Base-by-base conservation (phyloP, 2,888 invertebrate genomes). In the Lathronympha strigana region DNA sequence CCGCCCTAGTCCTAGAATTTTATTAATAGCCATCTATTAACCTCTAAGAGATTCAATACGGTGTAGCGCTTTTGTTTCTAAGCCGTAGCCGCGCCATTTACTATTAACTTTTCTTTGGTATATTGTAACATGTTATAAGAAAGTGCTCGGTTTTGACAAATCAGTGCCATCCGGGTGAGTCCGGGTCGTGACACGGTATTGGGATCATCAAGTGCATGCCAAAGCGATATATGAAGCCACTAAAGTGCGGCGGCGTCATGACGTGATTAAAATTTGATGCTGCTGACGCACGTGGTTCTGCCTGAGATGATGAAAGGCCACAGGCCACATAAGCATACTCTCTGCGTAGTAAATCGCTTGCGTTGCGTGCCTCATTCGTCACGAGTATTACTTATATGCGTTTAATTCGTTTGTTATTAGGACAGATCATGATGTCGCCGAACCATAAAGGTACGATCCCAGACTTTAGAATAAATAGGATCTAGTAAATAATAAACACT, bases 141-240 rank as follows among this genome's bases (percentile, higher is more conserved):
- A 43, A 63, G 33, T 51, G 51, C 43, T 64, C 51, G 9, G 36
- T 19, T 45, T 58, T 21, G 15, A 49, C 38, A 45, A 47, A 19
- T 25, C 31, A 31, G 54, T 66, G 60, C 66, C 66, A 66, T 66
- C 53, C 47, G 38, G 54, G 64, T 45, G 36, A 19, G 63, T 45
- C 43, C 53, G 36, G 58, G 57, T 61, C 40, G 55, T 57, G 49
- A 23, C 31, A 40, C 28, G 25, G 49, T 45, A 54, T 36, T 49
- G 54, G 38, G 49, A 47, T 55, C 47, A 54, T 40, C 38, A 43
- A 25, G 40, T 55, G 21, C 31, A 55, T 63, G 55, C 63, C 63
- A 63, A 63, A 63, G 55, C 49, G 51, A 61, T 45, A 21, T 13
- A 25, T 45, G 17, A 17, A n/a, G 54, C 47, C 55, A n/a, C 28